phyloP scores from a whole-genome alignment of 2,113 vertebrate species.

The Anoura caudifer region DNA sequence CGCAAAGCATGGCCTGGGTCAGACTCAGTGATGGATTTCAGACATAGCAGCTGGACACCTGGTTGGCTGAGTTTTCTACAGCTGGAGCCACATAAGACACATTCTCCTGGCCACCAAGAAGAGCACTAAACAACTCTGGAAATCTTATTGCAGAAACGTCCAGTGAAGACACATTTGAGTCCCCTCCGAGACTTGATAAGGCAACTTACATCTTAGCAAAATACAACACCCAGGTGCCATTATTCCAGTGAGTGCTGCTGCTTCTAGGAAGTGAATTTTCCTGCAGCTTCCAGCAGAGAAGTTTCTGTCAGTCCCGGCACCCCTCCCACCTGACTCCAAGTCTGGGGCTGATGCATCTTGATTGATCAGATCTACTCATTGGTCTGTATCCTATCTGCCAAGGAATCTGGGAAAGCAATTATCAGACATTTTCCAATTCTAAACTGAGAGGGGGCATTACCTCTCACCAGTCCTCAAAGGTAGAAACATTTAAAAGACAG shows the following conservation, averaged over 20 bases:
- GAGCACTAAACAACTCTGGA: background rate
- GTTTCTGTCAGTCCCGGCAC: background rate
- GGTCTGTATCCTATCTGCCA: background rate
- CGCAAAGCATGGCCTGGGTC: background rate
- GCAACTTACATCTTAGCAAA: background rate
- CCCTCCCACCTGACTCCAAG: background rate
- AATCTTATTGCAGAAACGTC: background rate
- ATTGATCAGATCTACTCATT: background rate
- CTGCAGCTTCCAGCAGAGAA: background rate
- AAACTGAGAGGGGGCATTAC: background rate
- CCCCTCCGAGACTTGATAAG: background rate
- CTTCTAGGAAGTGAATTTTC: background rate
- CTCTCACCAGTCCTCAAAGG: background rate
- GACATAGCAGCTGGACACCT: background rate
- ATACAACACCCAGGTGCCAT: background rate
- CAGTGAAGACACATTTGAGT: background rate
- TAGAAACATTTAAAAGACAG: background rate
- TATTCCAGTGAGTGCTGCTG: background rate
- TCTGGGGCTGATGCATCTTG: background rate
- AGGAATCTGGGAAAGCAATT: background rate
- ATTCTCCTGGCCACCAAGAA: background rate
- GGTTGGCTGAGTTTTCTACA: background rate
- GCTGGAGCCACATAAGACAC: background rate
- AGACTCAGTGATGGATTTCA: background rate
- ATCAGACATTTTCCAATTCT: background rate